Percentiles rank a stretch among this genome's conserved stretches.
Evolutionary conservation across 2,888 invertebrate genomes (phyloP).

Genomic region (Hyposoter dolosus): DNA sequence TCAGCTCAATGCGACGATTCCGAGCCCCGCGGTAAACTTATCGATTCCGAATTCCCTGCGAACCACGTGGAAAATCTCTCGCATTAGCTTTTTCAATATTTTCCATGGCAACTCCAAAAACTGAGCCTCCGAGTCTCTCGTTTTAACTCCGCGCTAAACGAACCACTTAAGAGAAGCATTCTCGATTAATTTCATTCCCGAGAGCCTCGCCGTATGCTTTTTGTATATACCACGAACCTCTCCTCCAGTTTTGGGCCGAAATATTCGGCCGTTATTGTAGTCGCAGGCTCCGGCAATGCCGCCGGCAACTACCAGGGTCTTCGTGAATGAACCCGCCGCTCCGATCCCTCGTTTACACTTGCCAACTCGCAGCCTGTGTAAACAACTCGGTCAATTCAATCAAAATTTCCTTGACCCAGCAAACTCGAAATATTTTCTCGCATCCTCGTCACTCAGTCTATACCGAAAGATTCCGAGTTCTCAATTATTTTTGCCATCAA

Average conservation of each 20-base stretch:
- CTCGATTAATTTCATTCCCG: too few species aligned
- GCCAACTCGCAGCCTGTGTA: background rate
- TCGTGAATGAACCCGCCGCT: background rate
- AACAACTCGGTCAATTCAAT: background rate
- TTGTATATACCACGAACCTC: too few species aligned
- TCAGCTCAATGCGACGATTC: background rate
- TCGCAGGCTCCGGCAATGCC: background rate
- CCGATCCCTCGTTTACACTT: background rate
- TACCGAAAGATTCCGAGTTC: too few species aligned
- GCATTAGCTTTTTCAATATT: too few species aligned
- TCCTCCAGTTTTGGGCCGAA: too few species aligned
- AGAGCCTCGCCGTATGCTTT: too few species aligned
- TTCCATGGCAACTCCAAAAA: too few species aligned
- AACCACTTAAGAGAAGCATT: too few species aligned
- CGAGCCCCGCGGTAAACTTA: background rate
- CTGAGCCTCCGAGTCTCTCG: too few species aligned
- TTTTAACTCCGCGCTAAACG: too few species aligned
- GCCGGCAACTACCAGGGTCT: background rate
- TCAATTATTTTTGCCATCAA: too few species aligned
- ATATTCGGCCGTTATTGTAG: background rate
- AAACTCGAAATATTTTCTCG: background rate
- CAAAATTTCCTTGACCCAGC: background rate
- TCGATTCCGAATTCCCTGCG: background rate
- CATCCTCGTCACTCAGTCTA: too few species aligned
- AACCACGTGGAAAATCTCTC: constrained; percentile 3